These are phyloP conservation scores for Hylyphantes graminicola DNA, from an alignment of 1,140 invertebrate species.

Conservation along the genomic window DNA sequence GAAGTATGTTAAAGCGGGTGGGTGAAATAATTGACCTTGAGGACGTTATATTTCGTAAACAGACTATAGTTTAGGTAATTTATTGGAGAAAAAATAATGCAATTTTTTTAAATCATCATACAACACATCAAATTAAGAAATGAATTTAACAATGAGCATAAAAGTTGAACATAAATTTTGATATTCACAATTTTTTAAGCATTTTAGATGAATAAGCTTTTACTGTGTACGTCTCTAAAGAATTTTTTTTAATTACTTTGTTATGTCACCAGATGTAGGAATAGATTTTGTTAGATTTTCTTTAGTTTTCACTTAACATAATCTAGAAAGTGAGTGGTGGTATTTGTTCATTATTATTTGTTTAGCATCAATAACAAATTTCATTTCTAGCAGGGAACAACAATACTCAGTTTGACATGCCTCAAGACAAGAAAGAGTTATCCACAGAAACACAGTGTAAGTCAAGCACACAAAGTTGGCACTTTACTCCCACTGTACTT, in stretches of 20 bases:
- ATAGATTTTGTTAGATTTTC: neutral
- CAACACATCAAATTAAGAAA: no score
- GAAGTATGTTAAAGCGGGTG: no score
- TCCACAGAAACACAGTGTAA: constrained; percentile 60
- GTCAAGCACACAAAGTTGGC: constrained; percentile 53
- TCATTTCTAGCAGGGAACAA: constrained; percentile 61
- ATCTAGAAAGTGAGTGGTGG: constrained; percentile 38
- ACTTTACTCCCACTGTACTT: constrained; percentile 51
- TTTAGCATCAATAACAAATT: constrained; percentile 49
- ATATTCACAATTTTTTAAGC: no score
- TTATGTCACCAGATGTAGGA: constrained; percentile 40
- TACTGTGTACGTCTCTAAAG: no score
- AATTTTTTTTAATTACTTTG: constrained; percentile 30
- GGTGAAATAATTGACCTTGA: no score
- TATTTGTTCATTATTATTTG: constrained; percentile 39
- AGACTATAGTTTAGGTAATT: no score
- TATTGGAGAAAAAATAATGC: no score
- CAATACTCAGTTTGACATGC: constrained; percentile 60
- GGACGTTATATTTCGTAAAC: no score
- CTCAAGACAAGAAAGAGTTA: constrained; percentile 59
- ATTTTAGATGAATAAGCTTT: no score
- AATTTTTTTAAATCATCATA: no score
- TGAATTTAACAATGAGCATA: no score
- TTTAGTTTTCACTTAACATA: neutral
- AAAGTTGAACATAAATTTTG: no score